Conservation (phyloP, 1,140 invertebrate genomes). For the Microplitis demolitor region DNA sequence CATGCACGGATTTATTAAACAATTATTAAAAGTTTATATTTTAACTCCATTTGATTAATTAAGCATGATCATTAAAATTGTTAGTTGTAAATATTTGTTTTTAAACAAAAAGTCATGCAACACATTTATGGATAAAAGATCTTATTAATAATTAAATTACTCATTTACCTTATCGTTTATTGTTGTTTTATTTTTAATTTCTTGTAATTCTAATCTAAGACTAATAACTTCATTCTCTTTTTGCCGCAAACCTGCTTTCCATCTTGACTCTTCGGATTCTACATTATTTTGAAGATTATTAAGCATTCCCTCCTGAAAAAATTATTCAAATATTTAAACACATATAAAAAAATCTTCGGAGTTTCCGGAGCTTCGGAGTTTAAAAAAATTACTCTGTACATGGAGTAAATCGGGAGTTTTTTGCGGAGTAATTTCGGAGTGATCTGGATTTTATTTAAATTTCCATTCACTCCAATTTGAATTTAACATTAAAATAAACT, state of each 20-base stretch:
- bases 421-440: too few species aligned
- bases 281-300: slow-evolving; percentile 73
- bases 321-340: slow-evolving; percentile 30
- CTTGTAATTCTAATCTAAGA: slow-evolving; percentile 60
- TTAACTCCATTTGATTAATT: background rate
- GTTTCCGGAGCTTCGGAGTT: too few species aligned
- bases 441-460: too few species aligned
- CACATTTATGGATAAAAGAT: too few species aligned
- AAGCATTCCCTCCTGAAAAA: slow-evolving; percentile 69
- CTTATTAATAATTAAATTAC: background rate
- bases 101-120: too few species aligned
- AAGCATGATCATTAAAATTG: too few species aligned
- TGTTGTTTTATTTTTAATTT: slow-evolving; percentile 42
- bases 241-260: slow-evolving; percentile 67
- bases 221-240: slow-evolving; percentile 68
- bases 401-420: too few species aligned
- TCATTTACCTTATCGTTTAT: slow-evolving; percentile 36
- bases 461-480: too few species aligned
- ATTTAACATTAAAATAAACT: too few species aligned
- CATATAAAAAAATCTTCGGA: background rate
- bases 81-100: background rate
- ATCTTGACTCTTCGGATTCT: slow-evolving; percentile 71
- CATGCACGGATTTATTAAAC: background rate
- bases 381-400: too few species aligned
- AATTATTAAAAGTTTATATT: background rate